Evolutionary conservation across 2,888 invertebrate species (phyloP).

Genomic region (Hymenopus coronatus): DNA sequence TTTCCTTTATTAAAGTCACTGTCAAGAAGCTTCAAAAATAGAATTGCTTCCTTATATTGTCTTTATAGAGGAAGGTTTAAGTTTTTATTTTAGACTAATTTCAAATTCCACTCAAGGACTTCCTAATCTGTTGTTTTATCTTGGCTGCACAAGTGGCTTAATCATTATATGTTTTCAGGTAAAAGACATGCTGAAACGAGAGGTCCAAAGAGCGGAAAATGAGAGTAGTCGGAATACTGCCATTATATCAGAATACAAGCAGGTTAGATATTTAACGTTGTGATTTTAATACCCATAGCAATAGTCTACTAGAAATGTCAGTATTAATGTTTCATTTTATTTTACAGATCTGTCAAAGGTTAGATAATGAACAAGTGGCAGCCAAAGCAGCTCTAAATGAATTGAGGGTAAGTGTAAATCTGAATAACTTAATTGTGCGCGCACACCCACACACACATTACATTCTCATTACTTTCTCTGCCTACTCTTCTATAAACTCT

Average conservation of each 20-base stretch:
- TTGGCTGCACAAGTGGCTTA: neutral
- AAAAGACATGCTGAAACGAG: conserved; percentile 72
- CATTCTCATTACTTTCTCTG: neutral
- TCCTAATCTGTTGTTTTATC: no score
- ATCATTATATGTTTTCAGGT: conserved; percentile 49
- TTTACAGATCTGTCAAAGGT: conserved; percentile 74
- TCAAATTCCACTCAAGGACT: no score
- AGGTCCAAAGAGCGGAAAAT: conserved; percentile 69
- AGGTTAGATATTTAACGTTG: conserved; percentile 48
- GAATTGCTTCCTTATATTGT: no score
- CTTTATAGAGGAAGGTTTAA: no score
- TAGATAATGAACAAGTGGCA: conserved; percentile 75
- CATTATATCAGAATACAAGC: conserved; percentile 89
- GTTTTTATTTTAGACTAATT: no score
- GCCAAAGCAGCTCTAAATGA: conserved; percentile 60
- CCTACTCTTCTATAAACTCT: no score
- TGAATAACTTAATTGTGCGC: no score
- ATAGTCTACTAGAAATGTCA: neutral
- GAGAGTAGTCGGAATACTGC: conserved; percentile 72
- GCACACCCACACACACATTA: neutral
- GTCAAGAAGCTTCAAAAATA: no score
- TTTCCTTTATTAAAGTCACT: no score
- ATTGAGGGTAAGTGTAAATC: conserved; percentile 58
- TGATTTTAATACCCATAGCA: neutral
- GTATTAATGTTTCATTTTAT: conserved; percentile 39